These are phyloP conservation scores for Romanogobio albipinnatus DNA, from an alignment of 2,113 vertebrate species.

Conservation along the genomic window DNA sequence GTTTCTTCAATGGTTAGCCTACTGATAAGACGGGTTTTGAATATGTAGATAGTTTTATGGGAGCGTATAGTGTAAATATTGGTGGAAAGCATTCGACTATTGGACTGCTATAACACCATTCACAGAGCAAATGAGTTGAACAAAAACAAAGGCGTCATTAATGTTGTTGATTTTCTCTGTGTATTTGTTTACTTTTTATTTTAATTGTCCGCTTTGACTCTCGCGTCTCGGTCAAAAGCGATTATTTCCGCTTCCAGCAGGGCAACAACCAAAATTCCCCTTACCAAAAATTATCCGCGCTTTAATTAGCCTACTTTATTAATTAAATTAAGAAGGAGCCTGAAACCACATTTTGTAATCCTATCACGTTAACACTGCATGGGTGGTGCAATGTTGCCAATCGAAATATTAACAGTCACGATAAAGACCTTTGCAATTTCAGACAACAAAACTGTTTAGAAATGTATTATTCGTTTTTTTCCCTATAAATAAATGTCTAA, in stretches of 20 bases:
- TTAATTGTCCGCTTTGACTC: constrained; percentile 69
- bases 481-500: not conserved
- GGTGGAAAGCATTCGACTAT: not conserved
- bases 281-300: constrained; percentile 56
- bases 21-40: not conserved
- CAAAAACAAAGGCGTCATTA: constrained; percentile 55
- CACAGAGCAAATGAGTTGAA: constrained; percentile 41
- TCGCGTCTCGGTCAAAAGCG: constrained; percentile 71
- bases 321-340: constrained; percentile 65
- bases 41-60: not conserved
- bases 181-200: constrained; percentile 77
- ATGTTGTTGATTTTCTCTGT: constrained; percentile 47
- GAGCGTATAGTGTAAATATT: not conserved
- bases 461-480: not conserved
- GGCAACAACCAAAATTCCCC: constrained; percentile 66
- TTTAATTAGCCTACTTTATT: constrained; percentile 73
- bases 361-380: constrained; percentile 13
- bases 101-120: not conserved
- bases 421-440: not conserved
- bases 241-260: constrained; percentile 81
- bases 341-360: constrained; percentile 63
- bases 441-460: not conserved
- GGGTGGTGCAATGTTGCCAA: not conserved
- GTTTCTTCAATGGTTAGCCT: not conserved
- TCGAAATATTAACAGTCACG: not conserved